These are phyloP conservation scores for Malurus elegans DNA, from an alignment of 2,113 vertebrate species.

Conservation along the genomic window DNA sequence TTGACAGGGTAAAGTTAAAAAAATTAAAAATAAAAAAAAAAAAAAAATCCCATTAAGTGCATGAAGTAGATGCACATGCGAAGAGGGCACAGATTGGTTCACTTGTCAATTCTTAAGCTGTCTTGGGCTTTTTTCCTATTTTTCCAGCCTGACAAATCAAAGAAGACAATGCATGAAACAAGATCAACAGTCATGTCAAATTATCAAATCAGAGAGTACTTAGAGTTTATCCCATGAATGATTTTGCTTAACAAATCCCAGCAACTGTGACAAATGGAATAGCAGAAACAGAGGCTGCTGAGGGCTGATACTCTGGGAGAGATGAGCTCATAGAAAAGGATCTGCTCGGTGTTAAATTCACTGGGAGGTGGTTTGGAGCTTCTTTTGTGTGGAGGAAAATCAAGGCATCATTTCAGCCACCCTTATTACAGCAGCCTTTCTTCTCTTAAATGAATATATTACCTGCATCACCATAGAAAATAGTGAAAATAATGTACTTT, in stretches of 20 bases:
- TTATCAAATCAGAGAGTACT: conserved; percentile 32
- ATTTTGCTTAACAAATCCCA: conserved; percentile 29
- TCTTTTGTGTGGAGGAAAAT: not conserved
- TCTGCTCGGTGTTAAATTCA: not conserved
- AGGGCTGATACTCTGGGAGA: not conserved
- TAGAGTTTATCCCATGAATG: not conserved
- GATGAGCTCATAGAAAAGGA: not conserved
- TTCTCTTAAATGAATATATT: not conserved
- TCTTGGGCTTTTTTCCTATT: not conserved
- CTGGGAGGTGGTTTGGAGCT: not conserved
- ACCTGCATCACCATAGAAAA: not conserved
- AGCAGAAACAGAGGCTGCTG: not conserved
- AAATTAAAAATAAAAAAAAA: not conserved
- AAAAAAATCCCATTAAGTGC: not conserved
- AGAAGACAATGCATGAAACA: conserved; percentile 58
- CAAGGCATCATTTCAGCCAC: not conserved
- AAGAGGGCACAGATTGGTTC: conserved; percentile 15
- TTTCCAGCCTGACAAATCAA: conserved; percentile 61
- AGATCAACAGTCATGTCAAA: conserved; percentile 55
- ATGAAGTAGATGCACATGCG: not conserved
- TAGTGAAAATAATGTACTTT: not conserved
- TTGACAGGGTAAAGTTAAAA: not conserved
- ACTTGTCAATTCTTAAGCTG: conserved; percentile 5
- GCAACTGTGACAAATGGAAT: not conserved
- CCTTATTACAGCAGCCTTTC: not conserved